phyloP scores from a whole-genome alignment of 1,140 invertebrate genomes.

The Leptopilina clavipes region DNA sequence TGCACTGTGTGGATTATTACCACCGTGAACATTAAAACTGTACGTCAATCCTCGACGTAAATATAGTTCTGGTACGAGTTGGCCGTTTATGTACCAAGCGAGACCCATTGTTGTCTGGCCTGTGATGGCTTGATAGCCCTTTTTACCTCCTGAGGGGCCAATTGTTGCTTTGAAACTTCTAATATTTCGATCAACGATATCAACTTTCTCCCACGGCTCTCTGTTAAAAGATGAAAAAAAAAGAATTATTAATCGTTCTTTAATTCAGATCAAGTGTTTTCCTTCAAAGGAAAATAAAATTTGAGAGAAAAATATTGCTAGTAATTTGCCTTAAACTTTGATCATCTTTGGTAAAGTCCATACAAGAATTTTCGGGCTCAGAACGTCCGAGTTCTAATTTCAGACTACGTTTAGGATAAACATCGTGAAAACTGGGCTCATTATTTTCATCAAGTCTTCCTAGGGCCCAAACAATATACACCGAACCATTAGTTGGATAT shows the following conservation, averaged over 20 bases:
- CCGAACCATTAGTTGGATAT: constrained; percentile 79
- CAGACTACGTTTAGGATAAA: constrained; percentile 84
- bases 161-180: constrained; percentile 85
- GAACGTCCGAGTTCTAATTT: constrained; percentile 81
- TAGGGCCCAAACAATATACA: constrained; percentile 89
- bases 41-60: constrained; percentile 90
- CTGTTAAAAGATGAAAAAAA: constrained; percentile 40
- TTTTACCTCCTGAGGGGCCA: constrained; percentile 86
- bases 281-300: no score
- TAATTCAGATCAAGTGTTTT: no score
- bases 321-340: constrained; percentile 60
- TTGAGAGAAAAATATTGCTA: not conserved
- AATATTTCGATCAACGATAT: constrained; percentile 86
- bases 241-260: constrained; percentile 10
- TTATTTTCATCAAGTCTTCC: constrained; percentile 86
- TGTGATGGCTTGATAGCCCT: constrained; percentile 86
- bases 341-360: constrained; percentile 79
- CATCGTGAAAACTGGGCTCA: constrained; percentile 89
- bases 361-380: constrained; percentile 81
- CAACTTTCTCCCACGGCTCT: constrained; percentile 84
- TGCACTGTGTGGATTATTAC: constrained; percentile 92
- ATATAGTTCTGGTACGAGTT: constrained; percentile 90
- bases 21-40: constrained; percentile 87
- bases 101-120: constrained; percentile 78
- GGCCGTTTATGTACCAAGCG: constrained; percentile 92